Base-by-base conservation (phyloP, 2,888 invertebrate species). In the Orgyia antiqua region DNA sequence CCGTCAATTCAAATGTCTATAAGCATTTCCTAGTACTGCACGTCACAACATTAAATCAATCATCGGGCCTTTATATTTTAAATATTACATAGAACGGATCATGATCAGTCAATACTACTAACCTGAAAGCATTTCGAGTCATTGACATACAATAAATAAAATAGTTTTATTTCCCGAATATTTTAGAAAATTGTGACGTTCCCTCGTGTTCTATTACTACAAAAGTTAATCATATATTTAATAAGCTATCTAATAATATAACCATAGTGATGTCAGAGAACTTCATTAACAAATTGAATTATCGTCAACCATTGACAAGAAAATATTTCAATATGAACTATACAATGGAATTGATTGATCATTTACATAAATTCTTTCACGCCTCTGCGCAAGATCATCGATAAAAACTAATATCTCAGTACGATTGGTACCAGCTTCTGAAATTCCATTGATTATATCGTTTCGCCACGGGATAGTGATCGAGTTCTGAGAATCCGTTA, bases 301-400 rank as follows among this genome's bases (percentile, higher is more conserved):
- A 33, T 29, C 8, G 20, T 20, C n/a, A 20, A 20, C 9, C 3
- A 20, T 15, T 20, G 9, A 20, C 20, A 20, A 20, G 8, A 9
- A 2, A 44, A 38, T 35, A 45, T 44, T 36, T 38, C 50, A 55
- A 45, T n/a, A 19, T 25, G 38, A 39, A 25, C 43, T 42, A 47
- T 47, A 51, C 35, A 39, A 49, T 10, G 10, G 36, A 24, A 50
- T n/a, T 45, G 36, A 57, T 49, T 28, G 46, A 48, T 54, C 39
- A 56, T 65, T 64, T 55, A 58, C 58, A 68, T 68, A 65, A 67
- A 67, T 56, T 58, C 45, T 52, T 51, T 56, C 51, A 59, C 58
- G 59, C 48, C 34, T 35, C 37, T 47, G 42, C 36, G 40, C 46
- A 24, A 35, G 45, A 45, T 48, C 41, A 38, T 41, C 33, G 9